These are phyloP conservation scores for Callithrix jacchus DNA, from an alignment of 2,113 vertebrate species.

Conservation along the genomic window DNA sequence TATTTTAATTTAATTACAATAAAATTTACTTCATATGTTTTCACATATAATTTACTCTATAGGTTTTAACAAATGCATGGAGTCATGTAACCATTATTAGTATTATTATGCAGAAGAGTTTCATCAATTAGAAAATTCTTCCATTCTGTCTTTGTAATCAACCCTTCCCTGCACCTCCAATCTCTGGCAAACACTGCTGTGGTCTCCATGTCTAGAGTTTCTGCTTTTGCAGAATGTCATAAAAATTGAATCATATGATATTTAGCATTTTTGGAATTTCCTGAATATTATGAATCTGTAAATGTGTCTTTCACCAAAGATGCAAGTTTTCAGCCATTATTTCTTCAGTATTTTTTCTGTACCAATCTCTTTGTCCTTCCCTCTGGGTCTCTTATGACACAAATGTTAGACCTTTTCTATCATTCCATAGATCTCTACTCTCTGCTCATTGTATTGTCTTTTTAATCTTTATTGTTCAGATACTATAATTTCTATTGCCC, in stretches of 20 bases:
- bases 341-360: background rate
- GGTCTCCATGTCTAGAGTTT: background rate
- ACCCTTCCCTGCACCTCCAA: background rate
- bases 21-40: background rate
- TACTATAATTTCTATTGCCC: background rate
- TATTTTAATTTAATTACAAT: background rate
- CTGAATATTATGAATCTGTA: background rate
- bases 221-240: background rate
- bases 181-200: background rate
- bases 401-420: background rate
- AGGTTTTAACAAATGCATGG: background rate
- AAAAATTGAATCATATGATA: background rate
- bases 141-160: background rate
- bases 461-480: background rate
- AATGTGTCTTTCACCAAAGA: background rate
- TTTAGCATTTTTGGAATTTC: background rate
- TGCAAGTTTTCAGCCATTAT: background rate
- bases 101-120: background rate
- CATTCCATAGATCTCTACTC: background rate
- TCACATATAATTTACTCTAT: too few relatives aligned
- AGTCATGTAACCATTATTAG: background rate
- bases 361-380: background rate
- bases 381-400: background rate
- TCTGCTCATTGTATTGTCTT: background rate
- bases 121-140: background rate